phyloP scores from a whole-genome alignment of 1,140 invertebrate genomes.

The Parapsyche elsis region DNA sequence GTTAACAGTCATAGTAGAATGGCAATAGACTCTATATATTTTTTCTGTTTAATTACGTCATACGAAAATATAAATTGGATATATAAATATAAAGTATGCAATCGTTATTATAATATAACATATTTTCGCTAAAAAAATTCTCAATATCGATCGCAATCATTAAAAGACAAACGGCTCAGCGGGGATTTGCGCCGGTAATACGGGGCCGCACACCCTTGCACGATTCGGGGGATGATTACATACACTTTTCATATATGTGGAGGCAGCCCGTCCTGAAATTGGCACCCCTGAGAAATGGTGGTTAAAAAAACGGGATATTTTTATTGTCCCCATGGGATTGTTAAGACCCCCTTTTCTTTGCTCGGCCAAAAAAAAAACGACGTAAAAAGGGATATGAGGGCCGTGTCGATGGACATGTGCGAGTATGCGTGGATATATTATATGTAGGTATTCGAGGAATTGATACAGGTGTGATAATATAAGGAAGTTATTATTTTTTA shows the following conservation, averaged over 20 bases:
- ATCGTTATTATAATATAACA: too few species aligned
- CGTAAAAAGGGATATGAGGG: constrained; percentile 39
- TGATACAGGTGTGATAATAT: constrained; percentile 37
- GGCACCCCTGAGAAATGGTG: constrained; percentile 49
- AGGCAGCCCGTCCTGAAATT: constrained; percentile 44
- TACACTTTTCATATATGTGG: constrained; percentile 44
- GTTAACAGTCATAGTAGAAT: too few species aligned
- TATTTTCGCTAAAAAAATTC: neutral
- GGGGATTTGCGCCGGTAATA: constrained; percentile 48
- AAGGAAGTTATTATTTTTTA: neutral
- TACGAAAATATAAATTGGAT: too few species aligned
- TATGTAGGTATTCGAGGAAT: neutral
- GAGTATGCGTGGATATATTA: constrained; percentile 20
- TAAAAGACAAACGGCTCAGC: constrained; percentile 45
- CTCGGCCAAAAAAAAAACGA: constrained; percentile 21
- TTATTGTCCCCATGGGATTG: constrained; percentile 53
- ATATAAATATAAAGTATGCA: too few species aligned
- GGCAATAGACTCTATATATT: too few species aligned
- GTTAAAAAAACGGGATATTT: constrained; percentile 55
- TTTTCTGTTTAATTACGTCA: too few species aligned
- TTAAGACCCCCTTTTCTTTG: constrained; percentile 45
- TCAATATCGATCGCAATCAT: constrained; percentile 42
- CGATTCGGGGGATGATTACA: constrained; percentile 35
- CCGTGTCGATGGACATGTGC: constrained; percentile 2
- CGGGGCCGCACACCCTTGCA: constrained; percentile 8